Evolutionary conservation across 35 echinoderm and acorn worm genomes (phyloP).

Genomic region (Amphiura filiformis): DNA sequence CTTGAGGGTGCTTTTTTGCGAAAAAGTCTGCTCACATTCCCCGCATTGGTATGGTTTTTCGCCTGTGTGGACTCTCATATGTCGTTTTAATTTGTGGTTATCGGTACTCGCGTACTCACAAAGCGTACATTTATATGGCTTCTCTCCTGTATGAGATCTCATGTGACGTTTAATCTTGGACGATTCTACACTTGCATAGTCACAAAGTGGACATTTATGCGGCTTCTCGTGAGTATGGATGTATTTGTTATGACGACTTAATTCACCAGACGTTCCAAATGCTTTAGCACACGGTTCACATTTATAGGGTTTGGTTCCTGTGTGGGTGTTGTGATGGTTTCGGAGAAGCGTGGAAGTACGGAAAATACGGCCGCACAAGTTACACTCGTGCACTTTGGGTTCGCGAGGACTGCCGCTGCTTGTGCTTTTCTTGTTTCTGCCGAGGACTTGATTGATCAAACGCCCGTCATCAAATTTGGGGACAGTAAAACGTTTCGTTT

Average conservation of each 20-base stretch:
- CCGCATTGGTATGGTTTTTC: constrained; percentile 54
- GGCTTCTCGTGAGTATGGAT: constrained; percentile 86
- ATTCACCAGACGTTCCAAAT: constrained; percentile 93
- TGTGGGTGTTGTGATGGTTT: constrained; percentile 95
- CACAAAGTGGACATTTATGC: constrained; percentile 98
- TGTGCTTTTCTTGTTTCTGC: constrained; percentile 30
- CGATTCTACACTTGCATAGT: constrained; percentile 93
- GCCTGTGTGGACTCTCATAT: constrained; percentile 97
- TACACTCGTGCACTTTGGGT: constrained; percentile 91
- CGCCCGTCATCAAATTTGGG: constrained; percentile 98
- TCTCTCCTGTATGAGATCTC: constrained; percentile 94
- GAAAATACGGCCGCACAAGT: constrained; percentile 94
- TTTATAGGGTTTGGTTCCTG: constrained; percentile 96
- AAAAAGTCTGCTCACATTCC: constrained; percentile 84
- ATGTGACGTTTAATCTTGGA: constrained; percentile 99
- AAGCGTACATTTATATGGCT: constrained; percentile 77
- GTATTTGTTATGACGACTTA: constrained; percentile 91
- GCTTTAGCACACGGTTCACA: constrained; percentile 83
- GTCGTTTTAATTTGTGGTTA: constrained; percentile 98
- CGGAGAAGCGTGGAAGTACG: constrained; percentile 92
- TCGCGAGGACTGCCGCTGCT: constrained; percentile 50
- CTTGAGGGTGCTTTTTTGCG: constrained; percentile 95
- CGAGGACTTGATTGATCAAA: constrained; percentile 78
- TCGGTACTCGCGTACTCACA: constrained; percentile 97
- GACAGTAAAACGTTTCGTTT: constrained; percentile 70